Evolutionary conservation across 2,113 vertebrate genomes (phyloP), one percentile per base, ranked within the genome.

Genomic region (Dascyllus trimaculatus): DNA sequence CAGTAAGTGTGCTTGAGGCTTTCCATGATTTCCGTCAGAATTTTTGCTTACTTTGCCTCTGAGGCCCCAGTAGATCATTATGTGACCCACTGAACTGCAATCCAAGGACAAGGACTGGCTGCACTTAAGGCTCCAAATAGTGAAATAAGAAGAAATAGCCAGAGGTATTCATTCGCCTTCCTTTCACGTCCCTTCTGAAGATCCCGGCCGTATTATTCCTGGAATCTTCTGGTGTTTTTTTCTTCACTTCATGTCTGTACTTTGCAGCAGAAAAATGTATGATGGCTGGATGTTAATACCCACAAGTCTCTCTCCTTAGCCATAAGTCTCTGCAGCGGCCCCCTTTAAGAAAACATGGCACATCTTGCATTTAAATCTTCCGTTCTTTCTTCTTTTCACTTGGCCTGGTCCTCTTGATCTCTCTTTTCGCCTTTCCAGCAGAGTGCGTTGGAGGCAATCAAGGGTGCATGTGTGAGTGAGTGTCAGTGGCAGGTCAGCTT

Each of bases 401-500:
- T 65, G 13, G 48, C 57, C 45, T 53, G 7, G 48, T 38, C 70
- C 38, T 62, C 19, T 49, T 2, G 4, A 35, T 69, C 32, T 45
- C 24, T 72, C 40, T 63, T 67, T 32, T 19, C 73, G 81, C 52
- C 62, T 62, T 61, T 71, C 64, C 32, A n/a, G 53, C 71, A 71
- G 57, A 53, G 61, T 58, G 80, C 77, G 71, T 75, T 62, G 53
- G 80, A 69, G 22, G 75, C 56, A 68, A 58, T 49, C 53, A 17
- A 52, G 53, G 25, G 58, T 62, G 67, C 43, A 72, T 67, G 56
- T 65, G 45, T 71, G 84, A 69, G 68, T 82, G 80, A 87, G 71
- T 81, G 82, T 81, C 78, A 84, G 76, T 21, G 68, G 80, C 72
- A 85, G 92, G 91, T 91, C 92, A 93, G 88, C 60, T 65, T 77